Evolutionary conservation across 2,888 invertebrate genomes (phyloP).

Genomic region (Himalopsyche anomala): DNA sequence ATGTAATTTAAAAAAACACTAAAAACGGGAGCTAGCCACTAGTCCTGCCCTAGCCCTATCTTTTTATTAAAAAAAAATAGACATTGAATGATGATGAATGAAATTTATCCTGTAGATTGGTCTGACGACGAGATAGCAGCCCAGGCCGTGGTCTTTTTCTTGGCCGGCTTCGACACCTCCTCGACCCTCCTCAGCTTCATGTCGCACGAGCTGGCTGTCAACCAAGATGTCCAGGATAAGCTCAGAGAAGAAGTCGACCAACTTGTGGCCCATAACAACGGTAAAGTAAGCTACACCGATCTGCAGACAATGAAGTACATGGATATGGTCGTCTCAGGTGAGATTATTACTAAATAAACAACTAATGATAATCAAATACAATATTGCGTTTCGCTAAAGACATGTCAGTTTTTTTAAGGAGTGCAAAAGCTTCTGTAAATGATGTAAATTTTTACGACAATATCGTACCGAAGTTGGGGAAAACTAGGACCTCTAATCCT

Average conservation of each 20-base stretch:
- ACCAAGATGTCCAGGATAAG: slow-evolving; percentile 70
- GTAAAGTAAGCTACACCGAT: slow-evolving; percentile 70
- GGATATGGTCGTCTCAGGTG: slow-evolving; percentile 75
- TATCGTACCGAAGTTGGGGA: too few species aligned
- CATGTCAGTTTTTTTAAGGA: too few species aligned
- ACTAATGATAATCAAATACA: too few species aligned
- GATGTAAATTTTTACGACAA: too few species aligned
- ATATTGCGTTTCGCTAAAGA: too few species aligned
- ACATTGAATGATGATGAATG: too few species aligned
- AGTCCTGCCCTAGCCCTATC: too few species aligned
- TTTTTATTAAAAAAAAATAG: too few species aligned
- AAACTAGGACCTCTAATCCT: too few species aligned
- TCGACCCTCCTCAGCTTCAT: slow-evolving; percentile 69
- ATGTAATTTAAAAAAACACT: too few species aligned
- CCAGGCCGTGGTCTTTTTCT: slow-evolving; percentile 70
- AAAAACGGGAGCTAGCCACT: too few species aligned
- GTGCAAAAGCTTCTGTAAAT: too few species aligned
- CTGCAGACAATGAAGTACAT: slow-evolving; percentile 70
- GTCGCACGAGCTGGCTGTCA: slow-evolving; percentile 69
- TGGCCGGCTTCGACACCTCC: slow-evolving; percentile 70
- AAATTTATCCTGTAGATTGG: slow-evolving; percentile 66
- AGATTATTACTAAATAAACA: background rate
- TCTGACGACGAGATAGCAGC: slow-evolving; percentile 69
- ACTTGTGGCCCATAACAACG: slow-evolving; percentile 68
- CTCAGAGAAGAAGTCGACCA: slow-evolving; percentile 69